phyloP scores from a whole-genome alignment of 2,888 invertebrate genomes.

The Panopea generosa region DNA sequence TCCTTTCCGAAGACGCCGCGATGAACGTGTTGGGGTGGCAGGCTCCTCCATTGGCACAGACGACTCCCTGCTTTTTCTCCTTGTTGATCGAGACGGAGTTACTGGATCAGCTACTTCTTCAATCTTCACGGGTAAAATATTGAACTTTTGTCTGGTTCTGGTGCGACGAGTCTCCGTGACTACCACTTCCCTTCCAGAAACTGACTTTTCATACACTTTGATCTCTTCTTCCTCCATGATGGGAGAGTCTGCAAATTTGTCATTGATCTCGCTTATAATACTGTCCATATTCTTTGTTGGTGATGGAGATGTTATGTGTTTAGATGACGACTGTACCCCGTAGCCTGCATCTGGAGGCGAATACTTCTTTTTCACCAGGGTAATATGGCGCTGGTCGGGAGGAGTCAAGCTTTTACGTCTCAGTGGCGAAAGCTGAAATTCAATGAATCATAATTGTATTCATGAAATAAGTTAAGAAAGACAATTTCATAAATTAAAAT shows the following conservation, averaged over 20 bases:
- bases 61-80: slow-evolving; percentile 20
- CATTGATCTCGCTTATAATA: slow-evolving; percentile 32
- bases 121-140: slow-evolving; percentile 18
- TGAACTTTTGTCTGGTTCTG: slow-evolving; percentile 26
- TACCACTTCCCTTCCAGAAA: slow-evolving; percentile 2
- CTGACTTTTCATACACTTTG: not conserved
- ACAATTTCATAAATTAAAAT: too few species aligned
- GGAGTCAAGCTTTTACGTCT: slow-evolving; percentile 9
- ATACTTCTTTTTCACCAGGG: slow-evolving; percentile 11
- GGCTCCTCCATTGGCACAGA: not conserved
- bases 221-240: slow-evolving; percentile 9
- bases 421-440: not conserved
- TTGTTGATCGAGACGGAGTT: slow-evolving; percentile 53
- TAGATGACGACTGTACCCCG: slow-evolving; percentile 10
- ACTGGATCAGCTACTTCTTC: slow-evolving; percentile 12
- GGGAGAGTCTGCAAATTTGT: slow-evolving; percentile 54
- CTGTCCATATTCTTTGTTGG: slow-evolving; percentile 7
- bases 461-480: too few species aligned
- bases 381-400: not conserved
- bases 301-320: not conserved
- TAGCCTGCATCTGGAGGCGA: slow-evolving; percentile 35
- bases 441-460: too few species aligned
- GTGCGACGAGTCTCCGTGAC: not conserved
- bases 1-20: not conserved
- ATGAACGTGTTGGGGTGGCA: slow-evolving; percentile 19